Evolutionary conservation across 1,140 invertebrate species (phyloP).

Genomic region (Ostrea edulis): DNA sequence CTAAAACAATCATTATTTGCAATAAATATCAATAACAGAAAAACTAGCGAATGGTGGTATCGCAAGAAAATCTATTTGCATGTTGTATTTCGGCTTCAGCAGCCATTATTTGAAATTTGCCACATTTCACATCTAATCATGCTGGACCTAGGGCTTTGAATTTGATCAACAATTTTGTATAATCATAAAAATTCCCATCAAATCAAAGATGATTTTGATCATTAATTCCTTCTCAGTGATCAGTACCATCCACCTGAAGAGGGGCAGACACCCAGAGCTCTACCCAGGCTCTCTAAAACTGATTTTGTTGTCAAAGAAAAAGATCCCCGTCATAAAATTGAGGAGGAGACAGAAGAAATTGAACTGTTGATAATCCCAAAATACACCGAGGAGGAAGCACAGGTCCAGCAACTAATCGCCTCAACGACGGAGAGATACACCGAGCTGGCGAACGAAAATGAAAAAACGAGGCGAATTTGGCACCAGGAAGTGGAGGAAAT

Average conservation of each 20-base stretch:
- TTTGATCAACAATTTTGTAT: too few relatives aligned
- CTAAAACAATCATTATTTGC: too few relatives aligned
- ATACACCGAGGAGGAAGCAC: background rate
- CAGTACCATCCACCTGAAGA: background rate
- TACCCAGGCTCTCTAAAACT: background rate
- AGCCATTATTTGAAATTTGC: too few relatives aligned
- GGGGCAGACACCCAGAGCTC: background rate
- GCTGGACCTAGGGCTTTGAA: too few relatives aligned
- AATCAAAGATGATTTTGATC: background rate
- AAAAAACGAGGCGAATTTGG: background rate
- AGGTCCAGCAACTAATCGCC: background rate
- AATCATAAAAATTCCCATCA: too few relatives aligned
- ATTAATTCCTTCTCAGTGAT: background rate
- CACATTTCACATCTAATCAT: too few relatives aligned
- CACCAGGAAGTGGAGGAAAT: constrained; percentile 5
- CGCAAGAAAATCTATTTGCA: too few relatives aligned
- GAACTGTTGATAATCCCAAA: background rate
- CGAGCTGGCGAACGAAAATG: background rate
- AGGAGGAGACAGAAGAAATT: background rate
- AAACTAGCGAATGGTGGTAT: too few relatives aligned
- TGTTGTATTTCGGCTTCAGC: too few relatives aligned
- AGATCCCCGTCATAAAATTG: background rate
- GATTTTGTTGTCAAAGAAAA: background rate
- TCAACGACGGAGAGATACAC: background rate
- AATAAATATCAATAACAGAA: too few relatives aligned